phyloP scores from a whole-genome alignment of 2,888 invertebrate genomes.

The Eupeodes latifasciatus region DNA sequence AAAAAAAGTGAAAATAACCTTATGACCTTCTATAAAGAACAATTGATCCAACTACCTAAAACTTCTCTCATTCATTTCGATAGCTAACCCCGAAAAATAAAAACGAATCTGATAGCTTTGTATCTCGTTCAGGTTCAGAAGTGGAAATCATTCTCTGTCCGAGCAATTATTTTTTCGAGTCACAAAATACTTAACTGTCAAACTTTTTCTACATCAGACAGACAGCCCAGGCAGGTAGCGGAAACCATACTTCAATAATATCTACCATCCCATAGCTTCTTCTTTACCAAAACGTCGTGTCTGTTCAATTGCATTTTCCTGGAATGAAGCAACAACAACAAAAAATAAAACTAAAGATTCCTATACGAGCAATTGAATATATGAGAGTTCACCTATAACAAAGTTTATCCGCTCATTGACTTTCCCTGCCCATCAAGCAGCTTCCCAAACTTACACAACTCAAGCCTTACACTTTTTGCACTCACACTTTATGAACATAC shows the following conservation, averaged over 20 bases:
- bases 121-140: not conserved
- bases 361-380: constrained; percentile 46
- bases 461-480: no score
- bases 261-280: constrained; percentile 16
- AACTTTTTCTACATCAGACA: constrained; percentile 23
- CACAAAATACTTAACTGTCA: constrained; percentile 35
- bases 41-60: not conserved
- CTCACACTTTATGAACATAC: not conserved
- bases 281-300: constrained; percentile 38
- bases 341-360: constrained; percentile 13
- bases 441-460: not conserved
- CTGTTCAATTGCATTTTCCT: constrained; percentile 31
- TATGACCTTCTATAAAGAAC: not conserved
- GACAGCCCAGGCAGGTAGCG: constrained; percentile 12
- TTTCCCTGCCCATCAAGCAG: not conserved
- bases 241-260: constrained; percentile 38
- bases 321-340: constrained; percentile 14
- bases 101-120: not conserved
- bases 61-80: not conserved
- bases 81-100: not conserved
- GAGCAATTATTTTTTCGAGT: constrained; percentile 30
- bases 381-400: constrained; percentile 31
- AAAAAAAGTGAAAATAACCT: not conserved
- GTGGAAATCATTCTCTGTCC: constrained; percentile 31
- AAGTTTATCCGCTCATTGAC: constrained; percentile 59